Evolutionary conservation across 2,113 vertebrate genomes (phyloP).

Genomic region (Podarcis muralis): DNA sequence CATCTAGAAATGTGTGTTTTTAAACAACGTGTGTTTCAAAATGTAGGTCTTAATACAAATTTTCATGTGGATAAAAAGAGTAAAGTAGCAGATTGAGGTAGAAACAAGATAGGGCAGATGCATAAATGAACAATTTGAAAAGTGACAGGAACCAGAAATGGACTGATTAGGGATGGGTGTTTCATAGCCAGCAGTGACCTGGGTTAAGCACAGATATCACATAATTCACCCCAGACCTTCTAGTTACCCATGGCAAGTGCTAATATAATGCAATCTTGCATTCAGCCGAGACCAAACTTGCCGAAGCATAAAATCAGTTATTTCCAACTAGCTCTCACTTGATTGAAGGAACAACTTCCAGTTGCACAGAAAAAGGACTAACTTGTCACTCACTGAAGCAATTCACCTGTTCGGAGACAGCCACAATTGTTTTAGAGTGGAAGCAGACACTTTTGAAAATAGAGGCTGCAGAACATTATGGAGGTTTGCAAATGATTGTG

Average conservation of each 20-base stretch:
- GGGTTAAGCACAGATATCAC: conserved; percentile 16
- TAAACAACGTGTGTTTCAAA: neutral
- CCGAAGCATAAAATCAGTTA: conserved; percentile 80
- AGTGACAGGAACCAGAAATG: neutral
- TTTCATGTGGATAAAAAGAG: neutral
- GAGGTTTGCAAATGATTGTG: neutral
- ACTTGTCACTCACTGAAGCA: conserved; percentile 68
- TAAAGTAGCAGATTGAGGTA: neutral
- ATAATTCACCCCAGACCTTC: conserved; percentile 34
- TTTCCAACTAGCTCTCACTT: conserved; percentile 73
- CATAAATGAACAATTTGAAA: neutral
- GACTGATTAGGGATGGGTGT: neutral
- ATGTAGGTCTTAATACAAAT: neutral
- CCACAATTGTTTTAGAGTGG: conserved; percentile 55
- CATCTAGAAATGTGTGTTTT: neutral
- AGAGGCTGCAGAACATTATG: neutral
- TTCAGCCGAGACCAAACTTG: conserved; percentile 69
- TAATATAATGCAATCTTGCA: conserved; percentile 65
- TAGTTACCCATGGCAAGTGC: conserved; percentile 34
- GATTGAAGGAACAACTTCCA: conserved; percentile 66
- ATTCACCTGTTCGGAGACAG: conserved; percentile 67
- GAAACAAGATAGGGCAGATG: neutral
- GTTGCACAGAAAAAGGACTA: conserved; percentile 55
- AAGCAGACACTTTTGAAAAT: conserved; percentile 38
- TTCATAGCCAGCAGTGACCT: neutral